These are phyloP conservation scores for Glaucomys volans DNA, from an alignment of 2,113 vertebrate species.

Conservation along the genomic window DNA sequence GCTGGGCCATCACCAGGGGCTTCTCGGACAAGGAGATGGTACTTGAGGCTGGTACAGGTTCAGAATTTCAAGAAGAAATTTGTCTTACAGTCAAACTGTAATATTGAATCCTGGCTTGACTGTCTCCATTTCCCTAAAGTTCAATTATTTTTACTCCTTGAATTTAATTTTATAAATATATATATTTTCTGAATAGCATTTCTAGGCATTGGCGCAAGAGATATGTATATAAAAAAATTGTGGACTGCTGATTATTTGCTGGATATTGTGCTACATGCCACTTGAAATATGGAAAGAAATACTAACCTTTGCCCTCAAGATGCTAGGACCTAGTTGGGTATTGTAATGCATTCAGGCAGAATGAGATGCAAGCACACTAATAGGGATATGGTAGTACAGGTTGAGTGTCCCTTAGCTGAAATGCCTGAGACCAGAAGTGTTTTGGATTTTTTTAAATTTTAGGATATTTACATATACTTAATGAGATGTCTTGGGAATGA, in stretches of 20 bases:
- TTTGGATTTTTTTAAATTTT: neutral
- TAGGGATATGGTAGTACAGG: neutral
- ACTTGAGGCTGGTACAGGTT: neutral
- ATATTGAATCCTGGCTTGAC: neutral
- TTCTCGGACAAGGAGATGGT: neutral
- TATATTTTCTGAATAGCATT: conserved; percentile 51
- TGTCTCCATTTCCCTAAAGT: conserved; percentile 7
- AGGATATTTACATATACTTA: neutral
- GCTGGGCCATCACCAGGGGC: too few relatives aligned
- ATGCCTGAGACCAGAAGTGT: neutral
- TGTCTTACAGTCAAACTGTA: neutral
- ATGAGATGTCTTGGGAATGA: neutral
- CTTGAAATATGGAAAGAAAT: conserved; percentile 52
- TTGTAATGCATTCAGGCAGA: neutral
- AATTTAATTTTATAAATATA: conserved; percentile 62
- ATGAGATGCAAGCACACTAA: neutral
- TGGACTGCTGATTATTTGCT: neutral
- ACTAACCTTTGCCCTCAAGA: conserved; percentile 4
- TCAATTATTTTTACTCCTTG: conserved; percentile 54
- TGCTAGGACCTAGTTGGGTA: neutral
- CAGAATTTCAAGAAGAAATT: conserved; percentile 40
- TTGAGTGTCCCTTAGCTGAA: neutral
- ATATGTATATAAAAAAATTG: neutral
- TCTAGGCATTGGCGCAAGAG: conserved; percentile 19
- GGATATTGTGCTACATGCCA: neutral